A percentile compares a stretch with the other conserved stretches of the same genome.
These are phyloP conservation scores for Microcebus tavaratra DNA, from an alignment of 2,113 vertebrate genomes.

Conservation along the genomic window DNA sequence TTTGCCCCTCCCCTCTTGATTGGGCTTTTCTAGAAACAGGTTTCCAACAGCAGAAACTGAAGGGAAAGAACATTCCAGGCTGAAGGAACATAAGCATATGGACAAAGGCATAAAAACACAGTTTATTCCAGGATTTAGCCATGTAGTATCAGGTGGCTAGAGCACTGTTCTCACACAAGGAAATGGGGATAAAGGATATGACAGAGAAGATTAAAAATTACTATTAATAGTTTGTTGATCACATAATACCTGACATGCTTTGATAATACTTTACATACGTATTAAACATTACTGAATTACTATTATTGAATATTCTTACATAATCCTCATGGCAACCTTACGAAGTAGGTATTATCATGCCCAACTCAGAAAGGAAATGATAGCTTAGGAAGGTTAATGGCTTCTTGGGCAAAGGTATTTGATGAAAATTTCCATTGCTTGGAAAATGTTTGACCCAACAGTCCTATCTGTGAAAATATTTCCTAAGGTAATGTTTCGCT, in stretches of 20 bases:
- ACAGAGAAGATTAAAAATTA: conserved; percentile 32
- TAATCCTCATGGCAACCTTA: not conserved
- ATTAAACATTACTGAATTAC: no score
- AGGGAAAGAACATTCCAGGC: not conserved
- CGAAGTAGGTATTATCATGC: not conserved
- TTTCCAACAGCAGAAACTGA: not conserved
- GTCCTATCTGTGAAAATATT: not conserved
- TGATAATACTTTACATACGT: not conserved
- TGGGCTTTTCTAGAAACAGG: not conserved
- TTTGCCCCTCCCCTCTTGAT: not conserved
- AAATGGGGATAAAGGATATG: not conserved
- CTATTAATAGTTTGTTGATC: not conserved
- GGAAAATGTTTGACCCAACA: not conserved
- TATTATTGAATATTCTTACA: not conserved
- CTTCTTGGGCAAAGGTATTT: conserved; percentile 8
- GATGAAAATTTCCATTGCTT: not conserved
- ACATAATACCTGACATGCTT: not conserved
- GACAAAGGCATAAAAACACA: not conserved
- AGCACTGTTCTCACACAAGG: not conserved
- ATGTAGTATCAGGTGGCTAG: not conserved
- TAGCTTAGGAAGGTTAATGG: not conserved
- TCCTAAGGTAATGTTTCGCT: not conserved
- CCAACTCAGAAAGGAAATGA: conserved; percentile 14
- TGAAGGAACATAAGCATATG: not conserved
- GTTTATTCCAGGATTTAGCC: not conserved